Evolutionary conservation across 2,113 vertebrate species (phyloP), one percentile per base, ranked within the genome.

Genomic region (Dinomys branickii): DNA sequence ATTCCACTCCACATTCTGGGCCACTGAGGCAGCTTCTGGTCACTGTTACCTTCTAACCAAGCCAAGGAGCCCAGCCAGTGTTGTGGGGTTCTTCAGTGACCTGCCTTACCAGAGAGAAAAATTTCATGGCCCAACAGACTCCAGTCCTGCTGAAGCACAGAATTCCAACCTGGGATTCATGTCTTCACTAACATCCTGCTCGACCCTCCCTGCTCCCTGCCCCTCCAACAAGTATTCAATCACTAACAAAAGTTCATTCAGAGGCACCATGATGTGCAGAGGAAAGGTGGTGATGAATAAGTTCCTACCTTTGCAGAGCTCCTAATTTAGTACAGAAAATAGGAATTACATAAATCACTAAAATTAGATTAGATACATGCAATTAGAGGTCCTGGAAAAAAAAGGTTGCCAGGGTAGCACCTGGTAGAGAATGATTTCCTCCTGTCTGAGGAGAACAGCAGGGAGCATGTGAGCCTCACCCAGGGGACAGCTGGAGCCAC

Each of bases 1-100:
- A n/a, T 16, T 1, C 4, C 11, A 3, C 26, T 9, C 24, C 22
- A 13, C 11, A 10, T 19, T 54, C 47, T 44, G 19, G 11, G 20
- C 30, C 22, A 1, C 47, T 24, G 1, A 6, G 13, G 19, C 38
- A 52, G 28, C 7, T 2, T 0, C 16, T 9, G 7, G 47, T 14
- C 0, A 28, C 0, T 50, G 13, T 54, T 19, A 6, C 3, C 20
- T 52, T 33, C 1, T 26, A 30, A 38, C 13, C n/a, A 38, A 30
- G 52, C 38, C 5, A 17, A 44, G 1, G 22, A 22, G 3, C 35
- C 26, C n/a, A 16, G 24, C 20, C 1, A 0, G 26, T 44, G 24
- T 41, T 22, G 5, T 26, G 30, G 1, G 12, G 20, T 71, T 4
- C 28, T 35, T 3, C 13, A 73, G 61, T 8, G 67, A 50, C 28